Percentiles rank a stretch among this genome's conserved stretches.
Evolutionary conservation across 2,797 vertebrate species (phyloP).

Genomic region (Platalea minor): DNA sequence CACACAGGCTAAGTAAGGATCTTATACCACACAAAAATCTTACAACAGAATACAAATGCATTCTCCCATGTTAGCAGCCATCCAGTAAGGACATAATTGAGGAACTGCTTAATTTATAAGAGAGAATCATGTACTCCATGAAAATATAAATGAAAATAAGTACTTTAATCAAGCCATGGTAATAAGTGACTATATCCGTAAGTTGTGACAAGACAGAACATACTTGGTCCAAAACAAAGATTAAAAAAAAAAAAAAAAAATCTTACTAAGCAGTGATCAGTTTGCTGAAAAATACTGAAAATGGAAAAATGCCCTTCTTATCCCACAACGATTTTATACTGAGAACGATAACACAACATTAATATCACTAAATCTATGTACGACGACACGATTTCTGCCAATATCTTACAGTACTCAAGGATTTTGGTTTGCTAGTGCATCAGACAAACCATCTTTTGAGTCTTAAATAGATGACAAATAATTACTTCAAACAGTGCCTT

Average conservation of each 20-base stretch:
- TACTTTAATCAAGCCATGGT: neutral
- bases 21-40: neutral
- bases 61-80: neutral
- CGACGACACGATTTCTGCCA: neutral
- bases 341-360: neutral
- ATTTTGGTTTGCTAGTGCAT: neutral
- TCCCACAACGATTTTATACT: neutral
- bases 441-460: neutral
- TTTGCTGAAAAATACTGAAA: neutral
- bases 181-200: neutral
- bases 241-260: neutral
- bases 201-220: neutral
- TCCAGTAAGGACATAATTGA: accelerated
- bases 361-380: neutral
- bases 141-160: neutral
- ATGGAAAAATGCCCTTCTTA: neutral
- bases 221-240: neutral
- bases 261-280: neutral
- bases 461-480: neutral
- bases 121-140: neutral
- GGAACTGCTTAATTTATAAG: neutral
- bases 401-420: neutral
- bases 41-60: accelerated
- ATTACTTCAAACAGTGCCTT: neutral
- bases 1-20: neutral